These are phyloP conservation scores for Nothocercus julius DNA, from an alignment of 2,113 vertebrate genomes.

Conservation along the genomic window DNA sequence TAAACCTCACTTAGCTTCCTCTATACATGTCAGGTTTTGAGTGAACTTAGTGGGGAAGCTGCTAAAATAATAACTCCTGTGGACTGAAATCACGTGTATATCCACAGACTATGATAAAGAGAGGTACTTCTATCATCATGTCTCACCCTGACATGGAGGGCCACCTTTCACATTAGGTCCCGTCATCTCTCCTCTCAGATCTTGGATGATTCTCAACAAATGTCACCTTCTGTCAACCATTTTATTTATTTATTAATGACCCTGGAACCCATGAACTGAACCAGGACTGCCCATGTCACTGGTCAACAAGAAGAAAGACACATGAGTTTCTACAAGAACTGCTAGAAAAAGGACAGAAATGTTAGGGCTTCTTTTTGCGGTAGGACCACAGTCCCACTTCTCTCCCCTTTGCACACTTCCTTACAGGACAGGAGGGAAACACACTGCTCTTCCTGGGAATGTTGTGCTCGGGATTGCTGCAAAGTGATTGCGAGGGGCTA, in stretches of 20 bases:
- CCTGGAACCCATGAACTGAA: neutral
- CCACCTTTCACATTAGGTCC: neutral
- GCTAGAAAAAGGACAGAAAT: accelerated
- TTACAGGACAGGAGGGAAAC: neutral
- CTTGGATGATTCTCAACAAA: neutral
- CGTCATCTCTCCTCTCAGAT: neutral
- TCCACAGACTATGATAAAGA: neutral
- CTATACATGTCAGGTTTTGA: neutral
- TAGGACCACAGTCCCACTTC: neutral
- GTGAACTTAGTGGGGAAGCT: neutral
- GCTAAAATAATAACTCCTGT: neutral
- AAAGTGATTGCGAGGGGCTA: neutral
- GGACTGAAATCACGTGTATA: conserved; percentile 3
- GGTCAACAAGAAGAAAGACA: neutral
- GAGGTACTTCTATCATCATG: conserved; percentile 1
- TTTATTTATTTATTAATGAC: neutral
- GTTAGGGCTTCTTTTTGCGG: neutral
- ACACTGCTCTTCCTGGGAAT: accelerated
- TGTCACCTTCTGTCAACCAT: neutral
- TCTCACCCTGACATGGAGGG: neutral
- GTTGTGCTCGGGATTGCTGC: neutral
- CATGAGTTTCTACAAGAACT: neutral
- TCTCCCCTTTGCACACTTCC: neutral
- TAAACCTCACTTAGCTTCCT: conserved; percentile 47
- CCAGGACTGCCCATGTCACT: neutral